Evolutionary conservation across 2,888 invertebrate genomes (phyloP), one percentile per base, ranked within the genome.

Genomic region (Antheraea assamensis): DNA sequence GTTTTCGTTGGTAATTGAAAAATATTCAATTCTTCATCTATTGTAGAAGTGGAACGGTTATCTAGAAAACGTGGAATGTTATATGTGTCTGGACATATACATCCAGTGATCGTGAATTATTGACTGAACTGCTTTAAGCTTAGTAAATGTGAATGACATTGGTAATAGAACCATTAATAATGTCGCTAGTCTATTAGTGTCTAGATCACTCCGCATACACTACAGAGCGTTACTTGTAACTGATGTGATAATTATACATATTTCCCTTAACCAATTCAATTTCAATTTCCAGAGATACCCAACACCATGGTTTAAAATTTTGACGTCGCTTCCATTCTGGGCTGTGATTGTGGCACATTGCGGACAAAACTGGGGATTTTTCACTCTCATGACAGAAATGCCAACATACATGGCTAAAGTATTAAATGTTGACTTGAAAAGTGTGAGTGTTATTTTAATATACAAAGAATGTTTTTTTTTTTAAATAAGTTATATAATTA

Each of bases 341-440:
- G 91, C 95, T 0, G 77, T 96, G 10, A 77, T 83, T 19, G 86
- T 96, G 0, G 95, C 72, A 0, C 96, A 96, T 79, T 93, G 95
- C 74, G 95, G 96, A 4, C 95, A 96, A 78, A 96, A 95, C 74
- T 97, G 96, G 96, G 96, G 96, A 2, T 96, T 95, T 85, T 96
- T 96, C 90, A 96, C 95, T 2, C 86, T 97, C 13, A 86, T 96
- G 24, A 96, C 96, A 0, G 95, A 96, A 85, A 95, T 96, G 76
- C 96, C 97, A 0, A 95, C 93, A 0, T 96, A 96, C 82, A 94
- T 96, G 90, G 93, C 91, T 64, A 87, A 87, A n/a, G 95, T 96
- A 1, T 87, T 96, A 0, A 85, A 90, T 30, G 94, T 95, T 73
- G 85, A 96, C 73, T 95, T 96, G 7, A 91, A 93, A 81, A 81